Evolutionary conservation across 1,140 invertebrate genomes (phyloP), one percentile per base, ranked within the genome.

Genomic region (Dinothrombium tinctorium): DNA sequence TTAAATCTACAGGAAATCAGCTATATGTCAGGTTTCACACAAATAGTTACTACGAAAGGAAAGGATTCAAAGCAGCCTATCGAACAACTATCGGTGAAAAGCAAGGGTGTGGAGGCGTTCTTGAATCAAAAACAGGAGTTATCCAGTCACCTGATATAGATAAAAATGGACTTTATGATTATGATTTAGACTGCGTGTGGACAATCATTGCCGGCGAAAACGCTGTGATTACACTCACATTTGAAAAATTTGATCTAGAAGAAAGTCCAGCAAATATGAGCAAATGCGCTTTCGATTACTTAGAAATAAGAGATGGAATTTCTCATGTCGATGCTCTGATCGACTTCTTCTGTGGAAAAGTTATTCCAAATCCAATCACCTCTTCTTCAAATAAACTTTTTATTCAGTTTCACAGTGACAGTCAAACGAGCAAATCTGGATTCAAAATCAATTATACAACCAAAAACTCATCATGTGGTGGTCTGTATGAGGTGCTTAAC

Each of bases 391-490:
- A 90, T 58, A 75, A 84, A 55, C 67, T 96, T 37, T 70, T 78
- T 41, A 75, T 95, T 20, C 89, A 92, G 60, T 96, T 98, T 59
- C 74, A 90, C n/a, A 92, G 86, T 12, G 90, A 76, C 51, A 60
- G 59, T 0, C 54, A 52, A 31, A 41, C 55, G 1, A 56, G 58
- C 21, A 69, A 69, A 44, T 55, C 59, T 33, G 72, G 74, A 22
- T 75, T 75, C 50, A 59, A 50, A 41, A 56, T 67, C 2, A 59
- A 55, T 2, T 52, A 74, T 14, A 60, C 61, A 43, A 43, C 58
- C 47, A 39, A 65, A 7, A 23, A 56, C 29, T 61, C 43, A 33
- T 20, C 51, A 0, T 59, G 58, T 48, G 56, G 58, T 31, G 56
- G 57, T 19, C 41, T 47, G 4, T 52, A 65, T 20, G 50, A 51